phyloP scores from a whole-genome alignment of 2,113 vertebrate genomes.

The Camelus dromedarius region DNA sequence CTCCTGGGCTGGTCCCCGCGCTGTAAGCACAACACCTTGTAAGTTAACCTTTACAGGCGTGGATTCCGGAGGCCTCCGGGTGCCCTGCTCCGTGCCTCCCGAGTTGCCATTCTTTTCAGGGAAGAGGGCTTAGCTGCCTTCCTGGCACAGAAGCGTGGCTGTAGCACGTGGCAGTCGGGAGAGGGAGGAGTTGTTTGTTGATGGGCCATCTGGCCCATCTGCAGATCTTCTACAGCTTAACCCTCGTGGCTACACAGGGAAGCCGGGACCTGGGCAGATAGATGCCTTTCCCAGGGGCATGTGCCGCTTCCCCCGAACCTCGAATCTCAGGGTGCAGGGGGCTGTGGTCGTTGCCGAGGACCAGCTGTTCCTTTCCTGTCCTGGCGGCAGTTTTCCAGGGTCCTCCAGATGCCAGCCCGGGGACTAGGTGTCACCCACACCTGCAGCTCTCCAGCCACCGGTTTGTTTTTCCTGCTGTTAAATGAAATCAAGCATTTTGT shows the following conservation, averaged over 20 bases:
- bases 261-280: fast-evolving
- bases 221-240: not conserved
- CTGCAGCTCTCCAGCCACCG: not conserved
- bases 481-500: not conserved
- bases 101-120: not conserved
- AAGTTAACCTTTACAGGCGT: not conserved
- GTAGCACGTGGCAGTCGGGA: conserved; percentile 47
- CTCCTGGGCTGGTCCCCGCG: not conserved
- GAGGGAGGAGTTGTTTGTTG: conserved; percentile 23
- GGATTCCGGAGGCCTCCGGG: not conserved
- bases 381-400: not conserved
- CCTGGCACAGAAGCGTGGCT: conserved; percentile 32
- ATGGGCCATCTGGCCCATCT: conserved; percentile 66
- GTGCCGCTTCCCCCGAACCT: too few relatives aligned
- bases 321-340: fast-evolving
- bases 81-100: not conserved
- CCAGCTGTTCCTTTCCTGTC: not conserved
- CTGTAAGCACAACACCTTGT: not conserved
- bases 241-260: not conserved
- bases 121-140: not conserved
- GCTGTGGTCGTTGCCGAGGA: too few relatives aligned
- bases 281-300: not conserved
- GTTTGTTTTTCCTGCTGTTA: not conserved
- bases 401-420: not conserved
- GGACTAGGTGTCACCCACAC: not conserved